phyloP scores from a whole-genome alignment of 2,113 vertebrate species.

The Perccottus glenii region DNA sequence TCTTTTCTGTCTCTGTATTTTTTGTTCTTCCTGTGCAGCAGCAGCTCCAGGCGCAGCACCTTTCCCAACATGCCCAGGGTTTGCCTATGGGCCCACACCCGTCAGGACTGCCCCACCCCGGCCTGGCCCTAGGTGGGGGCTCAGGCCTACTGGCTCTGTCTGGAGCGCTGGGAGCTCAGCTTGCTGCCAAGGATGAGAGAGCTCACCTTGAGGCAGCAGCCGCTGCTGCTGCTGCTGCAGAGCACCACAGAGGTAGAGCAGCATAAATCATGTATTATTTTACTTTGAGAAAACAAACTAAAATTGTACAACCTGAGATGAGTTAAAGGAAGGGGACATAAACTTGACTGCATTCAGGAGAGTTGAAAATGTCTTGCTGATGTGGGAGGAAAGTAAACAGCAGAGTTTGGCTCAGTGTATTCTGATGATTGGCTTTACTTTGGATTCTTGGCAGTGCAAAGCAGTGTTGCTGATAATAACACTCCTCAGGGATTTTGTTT shows the following conservation, averaged over 20 bases:
- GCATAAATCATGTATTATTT: conserved; percentile 4
- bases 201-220: conserved; percentile 79
- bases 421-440: conserved; percentile 41
- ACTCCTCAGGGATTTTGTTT: conserved; percentile 33
- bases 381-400: conserved; percentile 22
- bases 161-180: conserved; percentile 84
- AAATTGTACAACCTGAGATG: conserved; percentile 1
- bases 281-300: neutral
- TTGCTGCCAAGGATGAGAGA: conserved; percentile 87
- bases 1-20: conserved; percentile 9
- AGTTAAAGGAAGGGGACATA: neutral
- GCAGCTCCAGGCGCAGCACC: conserved; percentile 91
- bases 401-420: conserved; percentile 23
- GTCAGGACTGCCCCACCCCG: conserved; percentile 79
- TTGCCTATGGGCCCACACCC: conserved; percentile 85
- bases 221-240: conserved; percentile 68
- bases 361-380: conserved; percentile 16
- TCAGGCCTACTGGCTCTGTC: conserved; percentile 87
- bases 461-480: conserved; percentile 41
- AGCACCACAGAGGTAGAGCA: conserved; percentile 84
- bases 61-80: conserved; percentile 87
- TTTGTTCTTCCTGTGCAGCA: conserved; percentile 74
- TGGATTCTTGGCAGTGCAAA: conserved; percentile 32
- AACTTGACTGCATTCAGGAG: conserved; percentile 18
- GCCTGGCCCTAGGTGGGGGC: conserved; percentile 82